Evolutionary conservation across 2,797 vertebrate genomes (phyloP).

Genomic region (Phrynocephalus vlangalii): DNA sequence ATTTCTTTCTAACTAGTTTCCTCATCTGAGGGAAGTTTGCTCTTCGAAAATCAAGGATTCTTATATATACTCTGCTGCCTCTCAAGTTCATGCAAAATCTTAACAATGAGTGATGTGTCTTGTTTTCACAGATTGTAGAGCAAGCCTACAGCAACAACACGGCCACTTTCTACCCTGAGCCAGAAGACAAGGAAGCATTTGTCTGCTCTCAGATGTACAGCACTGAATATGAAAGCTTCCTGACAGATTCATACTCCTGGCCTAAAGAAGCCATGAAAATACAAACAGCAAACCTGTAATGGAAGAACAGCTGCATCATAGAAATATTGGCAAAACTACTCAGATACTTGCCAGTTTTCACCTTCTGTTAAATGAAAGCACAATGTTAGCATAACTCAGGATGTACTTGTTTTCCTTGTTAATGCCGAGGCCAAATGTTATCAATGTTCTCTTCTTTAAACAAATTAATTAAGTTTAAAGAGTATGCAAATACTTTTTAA

Average conservation of each 20-base stretch:
- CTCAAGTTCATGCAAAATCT: not conserved
- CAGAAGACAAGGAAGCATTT: conserved; percentile 87
- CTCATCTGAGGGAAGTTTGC: too few relatives aligned
- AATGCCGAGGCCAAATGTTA: conserved; percentile 68
- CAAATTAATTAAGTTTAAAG: conserved; percentile 7
- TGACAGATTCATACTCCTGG: conserved; percentile 89
- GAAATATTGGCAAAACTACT: conserved; percentile 47
- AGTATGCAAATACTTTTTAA: conserved; percentile 56
- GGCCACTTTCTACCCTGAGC: conserved; percentile 89
- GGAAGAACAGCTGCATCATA: conserved; percentile 35
- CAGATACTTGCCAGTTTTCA: conserved; percentile 37
- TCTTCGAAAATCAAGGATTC: too few relatives aligned
- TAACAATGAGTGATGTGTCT: conserved; percentile 36
- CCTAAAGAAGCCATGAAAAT: conserved; percentile 86
- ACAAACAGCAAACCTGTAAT: conserved; percentile 79
- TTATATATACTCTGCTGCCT: not conserved
- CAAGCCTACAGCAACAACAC: conserved; percentile 87
- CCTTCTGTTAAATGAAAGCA: conserved; percentile 27
- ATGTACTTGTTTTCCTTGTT: conserved; percentile 72
- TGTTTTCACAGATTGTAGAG: conserved; percentile 85
- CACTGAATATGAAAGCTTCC: conserved; percentile 88
- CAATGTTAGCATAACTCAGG: conserved; percentile 48
- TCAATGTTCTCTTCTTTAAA: conserved; percentile 44
- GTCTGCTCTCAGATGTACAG: conserved; percentile 86
- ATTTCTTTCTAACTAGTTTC: too few relatives aligned